Percentiles rank a stretch among this genome's conserved stretches.
phyloP scores from a whole-genome alignment of 2,113 vertebrate genomes.

The Pyxicephalus adspersus region DNA sequence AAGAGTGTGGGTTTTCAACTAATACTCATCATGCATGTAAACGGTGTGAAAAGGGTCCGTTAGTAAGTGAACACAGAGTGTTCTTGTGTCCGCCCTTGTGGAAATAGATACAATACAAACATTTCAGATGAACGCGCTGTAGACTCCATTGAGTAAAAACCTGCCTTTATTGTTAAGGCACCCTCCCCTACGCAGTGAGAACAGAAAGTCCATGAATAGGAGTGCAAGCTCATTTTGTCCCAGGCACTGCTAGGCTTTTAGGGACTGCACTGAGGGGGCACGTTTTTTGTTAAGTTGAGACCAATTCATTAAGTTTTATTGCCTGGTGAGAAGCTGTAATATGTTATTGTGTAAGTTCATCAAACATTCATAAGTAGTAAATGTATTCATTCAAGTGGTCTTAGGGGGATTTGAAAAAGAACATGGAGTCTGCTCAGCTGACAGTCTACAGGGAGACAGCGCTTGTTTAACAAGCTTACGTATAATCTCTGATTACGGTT shows the following conservation, averaged over 20 bases:
- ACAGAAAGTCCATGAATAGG: slow-evolving; percentile 82
- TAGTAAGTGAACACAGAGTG: slow-evolving; percentile 97
- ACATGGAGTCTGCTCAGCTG: slow-evolving; percentile 92
- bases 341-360: slow-evolving; percentile 98
- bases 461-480: slow-evolving; percentile 72
- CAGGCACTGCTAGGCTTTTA: slow-evolving; percentile 98
- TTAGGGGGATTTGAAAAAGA: slow-evolving; percentile 78
- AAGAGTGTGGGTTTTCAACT: slow-evolving; percentile 95
- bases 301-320: slow-evolving; percentile 99
- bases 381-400: slow-evolving; percentile 99
- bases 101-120: slow-evolving; percentile 99
- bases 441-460: slow-evolving; percentile 88
- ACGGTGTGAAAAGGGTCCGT: slow-evolving; percentile 98
- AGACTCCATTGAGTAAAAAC: slow-evolving; percentile 98
- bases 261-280: slow-evolving; percentile 90
- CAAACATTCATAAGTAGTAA: slow-evolving; percentile 99
- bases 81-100: slow-evolving; percentile 99
- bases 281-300: slow-evolving; percentile 98
- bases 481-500: slow-evolving; percentile 72
- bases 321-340: slow-evolving; percentile 97
- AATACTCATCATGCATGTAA: slow-evolving; percentile 98
- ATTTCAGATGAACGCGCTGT: slow-evolving; percentile 98
- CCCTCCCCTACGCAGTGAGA: slow-evolving; percentile 60
- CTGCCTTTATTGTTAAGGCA: slow-evolving; percentile 82
- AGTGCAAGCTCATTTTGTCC: slow-evolving; percentile 98